Percentiles rank a stretch among this genome's conserved stretches.
Conservation (phyloP, 2,888 invertebrate species). For the Drosophila monieri region DNA sequence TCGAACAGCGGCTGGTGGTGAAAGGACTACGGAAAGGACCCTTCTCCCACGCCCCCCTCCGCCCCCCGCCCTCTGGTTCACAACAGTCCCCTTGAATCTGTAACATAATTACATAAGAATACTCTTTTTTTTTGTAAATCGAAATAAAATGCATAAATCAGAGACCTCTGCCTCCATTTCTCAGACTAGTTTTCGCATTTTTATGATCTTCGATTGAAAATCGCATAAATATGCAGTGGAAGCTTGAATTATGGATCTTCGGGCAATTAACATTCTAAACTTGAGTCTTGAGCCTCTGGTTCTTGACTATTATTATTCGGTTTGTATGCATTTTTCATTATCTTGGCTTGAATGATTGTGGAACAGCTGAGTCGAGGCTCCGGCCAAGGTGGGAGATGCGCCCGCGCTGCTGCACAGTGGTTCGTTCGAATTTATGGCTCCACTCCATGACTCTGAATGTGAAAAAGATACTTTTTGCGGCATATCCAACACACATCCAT, state of each 20-base stretch:
- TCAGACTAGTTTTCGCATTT: conserved; percentile 13
- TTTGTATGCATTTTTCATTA: conserved; percentile 23
- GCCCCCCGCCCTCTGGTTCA: background rate
- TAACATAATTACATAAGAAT: conserved; percentile 13
- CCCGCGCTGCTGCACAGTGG: conserved; percentile 1
- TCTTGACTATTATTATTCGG: conserved; percentile 28
- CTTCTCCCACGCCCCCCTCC: background rate
- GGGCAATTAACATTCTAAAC: conserved; percentile 43
- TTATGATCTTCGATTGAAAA: conserved; percentile 4
- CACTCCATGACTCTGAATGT: background rate
- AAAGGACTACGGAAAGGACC: background rate
- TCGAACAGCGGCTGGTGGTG: conserved; percentile 40
- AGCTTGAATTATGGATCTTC: conserved; percentile 31
- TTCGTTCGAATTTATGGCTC: background rate
- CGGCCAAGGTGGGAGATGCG: conserved; percentile 21
- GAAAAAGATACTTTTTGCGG: background rate
- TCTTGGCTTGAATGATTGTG: conserved; percentile 44
- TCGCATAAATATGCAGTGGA: conserved; percentile 10
- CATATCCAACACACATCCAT: background rate
- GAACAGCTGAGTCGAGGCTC: conserved; percentile 22
- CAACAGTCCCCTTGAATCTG: background rate
- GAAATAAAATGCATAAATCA: conserved; percentile 6
- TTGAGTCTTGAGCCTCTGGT: conserved; percentile 1
- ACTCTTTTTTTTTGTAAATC: conserved; percentile 1
- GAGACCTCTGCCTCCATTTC: background rate